Conservation (phyloP, 2,888 invertebrate species). For the Troides helena region DNA sequence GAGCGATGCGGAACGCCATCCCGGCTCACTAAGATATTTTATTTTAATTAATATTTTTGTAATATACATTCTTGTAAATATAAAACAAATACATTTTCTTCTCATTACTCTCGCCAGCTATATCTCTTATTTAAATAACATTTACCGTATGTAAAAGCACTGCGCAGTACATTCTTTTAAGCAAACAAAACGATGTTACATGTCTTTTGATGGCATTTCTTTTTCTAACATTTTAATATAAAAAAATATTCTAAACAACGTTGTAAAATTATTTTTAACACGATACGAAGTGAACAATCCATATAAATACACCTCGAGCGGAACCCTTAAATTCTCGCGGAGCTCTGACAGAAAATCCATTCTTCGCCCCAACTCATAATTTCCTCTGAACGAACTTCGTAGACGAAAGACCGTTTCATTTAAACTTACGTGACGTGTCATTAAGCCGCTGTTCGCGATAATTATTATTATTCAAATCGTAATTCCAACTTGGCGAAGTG, state of each 20-base stretch:
- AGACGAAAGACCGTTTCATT: conserved; percentile 70
- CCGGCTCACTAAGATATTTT: conserved; percentile 2
- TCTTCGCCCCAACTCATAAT: conserved; percentile 60
- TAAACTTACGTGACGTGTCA: conserved; percentile 78
- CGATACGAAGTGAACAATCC: conserved; percentile 21
- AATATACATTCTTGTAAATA: not conserved
- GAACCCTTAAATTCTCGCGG: conserved; percentile 42
- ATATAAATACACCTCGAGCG: conserved; percentile 28
- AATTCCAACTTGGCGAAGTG: conserved; percentile 59
- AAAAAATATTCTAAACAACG: not conserved
- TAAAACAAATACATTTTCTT: not conserved
- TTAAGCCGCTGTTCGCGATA: conserved; percentile 62
- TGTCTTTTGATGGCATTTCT: not conserved
- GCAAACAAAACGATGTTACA: not conserved
- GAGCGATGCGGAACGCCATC: conserved; percentile 17
- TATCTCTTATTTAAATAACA: not conserved
- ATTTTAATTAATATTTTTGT: conserved; percentile 17
- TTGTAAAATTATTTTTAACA: not conserved
- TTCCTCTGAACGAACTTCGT: conserved; percentile 59
- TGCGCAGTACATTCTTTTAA: not conserved
- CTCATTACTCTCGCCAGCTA: not conserved
- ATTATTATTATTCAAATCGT: conserved; percentile 78
- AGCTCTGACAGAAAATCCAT: conserved; percentile 57
- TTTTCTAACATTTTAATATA: not conserved
- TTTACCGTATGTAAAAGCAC: not conserved